These are phyloP conservation scores for Aphidius colemani DNA, from an alignment of 2,888 invertebrate species.

Conservation along the genomic window DNA sequence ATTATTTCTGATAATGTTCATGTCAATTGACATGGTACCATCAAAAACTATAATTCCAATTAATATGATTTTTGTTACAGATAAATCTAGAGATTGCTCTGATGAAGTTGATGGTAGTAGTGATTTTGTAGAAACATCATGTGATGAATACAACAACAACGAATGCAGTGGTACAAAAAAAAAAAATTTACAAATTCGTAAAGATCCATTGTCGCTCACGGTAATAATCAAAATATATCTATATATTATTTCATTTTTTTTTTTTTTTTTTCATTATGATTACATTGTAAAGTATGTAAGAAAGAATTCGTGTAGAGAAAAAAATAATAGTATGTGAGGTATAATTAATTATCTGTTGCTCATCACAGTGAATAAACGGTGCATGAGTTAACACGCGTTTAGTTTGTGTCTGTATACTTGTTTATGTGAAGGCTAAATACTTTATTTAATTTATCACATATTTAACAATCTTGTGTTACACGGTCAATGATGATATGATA, in stretches of 20 bases:
- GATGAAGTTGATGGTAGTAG: conserved; percentile 48
- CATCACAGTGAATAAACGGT: conserved; percentile 11
- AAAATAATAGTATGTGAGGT: conserved; percentile 7
- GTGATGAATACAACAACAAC: conserved; percentile 51
- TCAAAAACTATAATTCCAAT: not conserved
- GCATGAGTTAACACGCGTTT: conserved; percentile 3
- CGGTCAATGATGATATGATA: too few relatives aligned
- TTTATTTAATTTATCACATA: too few relatives aligned
- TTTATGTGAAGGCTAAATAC: too few relatives aligned
- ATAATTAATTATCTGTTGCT: conserved; percentile 12
- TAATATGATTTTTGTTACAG: conserved; percentile 31
- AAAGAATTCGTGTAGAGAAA: not conserved
- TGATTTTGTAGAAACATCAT: conserved; percentile 50
- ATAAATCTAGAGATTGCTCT: conserved; percentile 41
- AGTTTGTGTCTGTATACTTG: too few relatives aligned
- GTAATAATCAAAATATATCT: conserved; percentile 39
- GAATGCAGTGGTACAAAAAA: conserved; percentile 48
- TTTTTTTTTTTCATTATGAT: too few relatives aligned
- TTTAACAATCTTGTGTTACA: too few relatives aligned
- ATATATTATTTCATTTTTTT: not conserved
- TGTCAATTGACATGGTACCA: too few relatives aligned
- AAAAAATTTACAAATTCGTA: conserved; percentile 39
- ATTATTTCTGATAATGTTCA: not conserved
- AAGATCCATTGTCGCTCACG: conserved; percentile 53
- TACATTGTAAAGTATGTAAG: not conserved